Evolutionary conservation across 1,140 invertebrate species (phyloP), one percentile per base, ranked within the genome.

Genomic region (Drosophila novamexicana): DNA sequence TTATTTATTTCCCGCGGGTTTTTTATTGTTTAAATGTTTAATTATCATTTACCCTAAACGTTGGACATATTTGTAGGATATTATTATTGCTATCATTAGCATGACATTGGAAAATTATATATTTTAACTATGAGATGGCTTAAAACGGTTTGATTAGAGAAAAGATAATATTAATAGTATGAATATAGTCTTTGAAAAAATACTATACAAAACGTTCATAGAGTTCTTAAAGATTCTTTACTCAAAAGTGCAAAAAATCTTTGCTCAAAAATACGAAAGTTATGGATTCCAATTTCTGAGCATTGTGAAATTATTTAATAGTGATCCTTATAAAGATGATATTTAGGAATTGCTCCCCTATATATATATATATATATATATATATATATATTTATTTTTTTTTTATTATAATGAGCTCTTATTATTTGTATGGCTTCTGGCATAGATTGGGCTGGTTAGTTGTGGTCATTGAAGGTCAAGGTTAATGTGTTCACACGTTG

Each of bases 381-480:
- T n/a, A n/a, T n/a, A n/a, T n/a, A n/a, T n/a, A 14, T 7, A n/a
- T 44, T 44, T 18, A 1, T 18, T 18, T 18, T 18, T 7, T 3
- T 9, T 29, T 22, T n/a, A 8, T 58, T n/a, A 10, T 58, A 5
- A 29, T n/a, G 14, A 45, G 32, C 14, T 34, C 10, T 37, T 37
- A 49, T 50, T 22, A 49, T 37, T n/a, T 2, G 7, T 63, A 6
- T 40, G 5, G n/a, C 36, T 53, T 29, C 57, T 44, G 40, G 16
- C 29, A 14, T 34, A 29, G 12, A 22, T 61, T 40, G 16, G 32
- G 12, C 42, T 37, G 34, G 34, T 53, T 37, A 61, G 44, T 40
- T 54, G 59, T 58, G 62, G 70, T 72, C 18, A 73, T 61, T 63
- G 56, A 70, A 70, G 74, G 77, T 77, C 77, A 80, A 80, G 85